Conservation (phyloP, 1,140 invertebrate genomes). For the Tribolium madens region DNA sequence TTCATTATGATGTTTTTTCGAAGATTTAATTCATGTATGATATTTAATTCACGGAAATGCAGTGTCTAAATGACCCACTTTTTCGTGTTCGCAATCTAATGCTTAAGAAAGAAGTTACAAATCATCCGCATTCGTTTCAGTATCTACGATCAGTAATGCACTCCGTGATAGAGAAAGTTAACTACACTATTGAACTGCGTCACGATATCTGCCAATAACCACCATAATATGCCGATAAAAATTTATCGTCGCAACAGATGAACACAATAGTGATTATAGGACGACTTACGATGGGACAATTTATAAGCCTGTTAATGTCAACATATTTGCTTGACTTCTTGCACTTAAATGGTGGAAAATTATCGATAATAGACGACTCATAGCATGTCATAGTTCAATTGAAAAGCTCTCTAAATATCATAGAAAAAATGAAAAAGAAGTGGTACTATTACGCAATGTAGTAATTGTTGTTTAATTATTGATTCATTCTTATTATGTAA, state of each 20-base stretch:
- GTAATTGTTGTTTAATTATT: not conserved
- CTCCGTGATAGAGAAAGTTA: constrained; percentile 46
- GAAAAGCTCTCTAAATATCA: not conserved
- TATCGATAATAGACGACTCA: too few species aligned
- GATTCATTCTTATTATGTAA: not conserved
- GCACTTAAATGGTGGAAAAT: too few species aligned
- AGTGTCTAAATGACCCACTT: constrained; percentile 50
- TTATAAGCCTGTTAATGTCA: not conserved
- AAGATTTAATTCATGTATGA: not conserved
- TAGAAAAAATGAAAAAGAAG: not conserved
- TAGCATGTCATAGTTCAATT: not conserved
- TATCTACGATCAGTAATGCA: constrained; percentile 45
- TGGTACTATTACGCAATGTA: not conserved
- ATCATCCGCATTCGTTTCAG: constrained; percentile 52
- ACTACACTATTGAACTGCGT: constrained; percentile 39
- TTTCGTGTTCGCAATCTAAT: constrained; percentile 47
- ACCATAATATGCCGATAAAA: constrained; percentile 36
- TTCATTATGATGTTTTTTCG: constrained; percentile 1
- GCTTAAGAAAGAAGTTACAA: constrained; percentile 53
- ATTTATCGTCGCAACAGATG: constrained; percentile 7
- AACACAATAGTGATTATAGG: constrained; percentile 3
- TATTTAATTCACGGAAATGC: constrained; percentile 46
- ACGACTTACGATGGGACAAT: not conserved
- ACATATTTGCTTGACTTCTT: not conserved
- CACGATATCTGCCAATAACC: constrained; percentile 40